These are phyloP conservation scores for Catotricha subobsoleta DNA, from an alignment of 2,888 invertebrate genomes.

Conservation along the genomic window DNA sequence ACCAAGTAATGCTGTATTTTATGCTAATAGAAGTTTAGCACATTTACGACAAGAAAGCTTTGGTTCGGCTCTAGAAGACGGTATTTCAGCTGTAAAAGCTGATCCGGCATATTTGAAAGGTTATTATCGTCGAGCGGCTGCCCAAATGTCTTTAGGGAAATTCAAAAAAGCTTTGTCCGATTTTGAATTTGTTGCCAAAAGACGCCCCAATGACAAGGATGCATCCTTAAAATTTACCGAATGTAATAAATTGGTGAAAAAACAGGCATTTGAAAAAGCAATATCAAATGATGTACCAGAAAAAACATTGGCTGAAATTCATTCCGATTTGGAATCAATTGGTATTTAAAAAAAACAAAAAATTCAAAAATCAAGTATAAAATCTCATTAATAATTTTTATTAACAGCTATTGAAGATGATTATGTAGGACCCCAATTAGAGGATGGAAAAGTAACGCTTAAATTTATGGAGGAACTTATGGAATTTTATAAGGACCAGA, in stretches of 20 bases:
- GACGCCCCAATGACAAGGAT: conserved; percentile 83
- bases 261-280: conserved; percentile 90
- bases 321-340: conserved; percentile 72
- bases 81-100: conserved; percentile 65
- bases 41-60: conserved; percentile 88
- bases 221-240: conserved; percentile 81
- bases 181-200: conserved; percentile 88
- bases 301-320: conserved; percentile 70
- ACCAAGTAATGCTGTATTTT: conserved; percentile 71
- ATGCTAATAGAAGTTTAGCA: conserved; percentile 89
- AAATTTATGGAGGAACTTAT: conserved; percentile 80
- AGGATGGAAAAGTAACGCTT: conserved; percentile 71
- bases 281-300: conserved; percentile 84
- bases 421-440: conserved; percentile 79
- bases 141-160: conserved; percentile 94
- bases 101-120: conserved; percentile 88
- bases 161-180: conserved; percentile 92
- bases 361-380: conserved; percentile 6
- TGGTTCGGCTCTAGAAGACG: conserved; percentile 86
- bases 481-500: conserved; percentile 76
- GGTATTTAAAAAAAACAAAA: conserved; percentile 33
- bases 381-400: conserved; percentile 11
- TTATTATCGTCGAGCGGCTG: conserved; percentile 90
- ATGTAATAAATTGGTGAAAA: conserved; percentile 90
- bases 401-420: conserved; percentile 78